Evolutionary conservation across 1,140 invertebrate species (phyloP).

Genomic region (Eumeta japonica): DNA sequence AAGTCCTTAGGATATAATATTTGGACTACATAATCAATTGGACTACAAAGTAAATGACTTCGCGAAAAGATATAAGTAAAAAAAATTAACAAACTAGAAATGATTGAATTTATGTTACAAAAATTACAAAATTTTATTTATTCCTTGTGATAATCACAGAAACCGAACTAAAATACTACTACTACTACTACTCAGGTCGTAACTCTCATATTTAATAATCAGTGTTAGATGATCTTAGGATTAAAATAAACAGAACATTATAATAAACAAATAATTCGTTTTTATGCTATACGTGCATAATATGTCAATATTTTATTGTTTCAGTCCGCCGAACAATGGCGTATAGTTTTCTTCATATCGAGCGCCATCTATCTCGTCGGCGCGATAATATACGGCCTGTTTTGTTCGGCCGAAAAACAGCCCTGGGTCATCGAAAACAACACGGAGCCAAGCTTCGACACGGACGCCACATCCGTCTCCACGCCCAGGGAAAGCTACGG

Average conservation of each 20-base stretch:
- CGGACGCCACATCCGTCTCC: slow-evolving; percentile 39
- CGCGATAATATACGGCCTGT: slow-evolving; percentile 74
- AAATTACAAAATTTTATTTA: no score
- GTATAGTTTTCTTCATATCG: slow-evolving; percentile 79
- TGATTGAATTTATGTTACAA: no score
- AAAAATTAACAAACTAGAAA: no score
- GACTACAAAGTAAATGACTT: not conserved
- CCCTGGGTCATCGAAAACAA: slow-evolving; percentile 66
- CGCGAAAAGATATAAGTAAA: no score
- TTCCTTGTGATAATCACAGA: no score
- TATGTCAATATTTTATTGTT: slow-evolving; percentile 17
- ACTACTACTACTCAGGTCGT: no score
- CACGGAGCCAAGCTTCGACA: slow-evolving; percentile 36
- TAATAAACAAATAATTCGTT: no score
- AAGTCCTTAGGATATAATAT: no score
- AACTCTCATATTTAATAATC: no score
- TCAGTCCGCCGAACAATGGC: slow-evolving; percentile 76
- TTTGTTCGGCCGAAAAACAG: slow-evolving; percentile 78
- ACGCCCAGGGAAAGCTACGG: slow-evolving; percentile 23
- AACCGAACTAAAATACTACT: no score
- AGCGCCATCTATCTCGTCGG: slow-evolving; percentile 76
- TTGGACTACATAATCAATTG: no score
- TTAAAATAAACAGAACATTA: not conserved
- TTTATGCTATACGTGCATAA: not conserved
- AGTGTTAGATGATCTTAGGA: not conserved